Evolutionary conservation across 2,888 invertebrate species (phyloP).

Genomic region (Entomobrya proxima): DNA sequence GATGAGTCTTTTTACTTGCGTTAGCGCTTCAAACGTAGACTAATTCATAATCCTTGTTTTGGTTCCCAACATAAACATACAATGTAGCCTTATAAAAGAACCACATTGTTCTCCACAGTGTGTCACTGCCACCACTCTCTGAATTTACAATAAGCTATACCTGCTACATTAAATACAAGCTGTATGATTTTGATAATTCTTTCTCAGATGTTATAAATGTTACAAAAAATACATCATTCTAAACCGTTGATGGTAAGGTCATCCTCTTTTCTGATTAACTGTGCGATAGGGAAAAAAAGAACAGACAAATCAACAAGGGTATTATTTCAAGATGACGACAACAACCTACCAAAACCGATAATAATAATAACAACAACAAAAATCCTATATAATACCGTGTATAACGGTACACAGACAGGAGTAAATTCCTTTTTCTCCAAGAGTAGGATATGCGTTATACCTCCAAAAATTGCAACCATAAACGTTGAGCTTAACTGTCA

Average conservation of each 20-base stretch:
- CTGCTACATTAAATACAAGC: too few species aligned
- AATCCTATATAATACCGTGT: not conserved
- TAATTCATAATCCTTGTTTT: not conserved
- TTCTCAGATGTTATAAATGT: not conserved
- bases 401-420: not conserved
- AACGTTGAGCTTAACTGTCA: slow-evolving; percentile 5
- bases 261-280: not conserved
- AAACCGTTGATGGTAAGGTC: not conserved
- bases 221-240: not conserved
- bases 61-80: too few species aligned
- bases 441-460: too few species aligned
- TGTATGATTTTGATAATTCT: not conserved
- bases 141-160: too few species aligned
- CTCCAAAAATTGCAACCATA: too few species aligned
- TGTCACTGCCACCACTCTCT: too few species aligned
- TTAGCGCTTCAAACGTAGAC: not conserved
- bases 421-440: not conserved
- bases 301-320: slow-evolving; percentile 13
- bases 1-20: not conserved
- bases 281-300: not conserved
- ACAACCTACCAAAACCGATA: not conserved
- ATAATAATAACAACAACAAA: not conserved
- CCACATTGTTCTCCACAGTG: too few species aligned
- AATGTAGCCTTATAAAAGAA: too few species aligned
- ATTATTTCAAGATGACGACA: slow-evolving; percentile 27